phyloP scores from a whole-genome alignment of 2,113 vertebrate genomes.

The Sylvia atricapilla region DNA sequence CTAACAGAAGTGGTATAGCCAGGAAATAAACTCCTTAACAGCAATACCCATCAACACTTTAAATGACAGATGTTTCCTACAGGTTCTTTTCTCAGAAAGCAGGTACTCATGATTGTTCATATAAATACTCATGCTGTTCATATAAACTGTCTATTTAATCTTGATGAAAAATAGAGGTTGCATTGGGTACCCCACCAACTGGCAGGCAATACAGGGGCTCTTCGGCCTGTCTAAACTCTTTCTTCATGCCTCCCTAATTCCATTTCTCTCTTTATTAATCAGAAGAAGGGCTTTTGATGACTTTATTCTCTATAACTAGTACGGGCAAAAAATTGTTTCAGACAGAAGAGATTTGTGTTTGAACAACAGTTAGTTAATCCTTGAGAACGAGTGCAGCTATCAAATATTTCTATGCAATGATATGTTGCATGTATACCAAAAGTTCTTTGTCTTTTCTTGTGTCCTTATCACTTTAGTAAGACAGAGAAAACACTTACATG shows the following conservation, averaged over 20 bases:
- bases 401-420: neutral
- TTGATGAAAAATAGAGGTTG: neutral
- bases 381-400: neutral
- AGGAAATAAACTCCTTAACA: neutral
- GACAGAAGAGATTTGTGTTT: neutral
- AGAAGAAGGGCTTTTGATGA: neutral
- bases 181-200: neutral
- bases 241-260: neutral
- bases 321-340: neutral
- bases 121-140: too few relatives aligned
- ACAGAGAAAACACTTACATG: neutral
- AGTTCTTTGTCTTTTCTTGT: neutral
- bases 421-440: neutral
- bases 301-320: neutral
- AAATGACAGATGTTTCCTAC: neutral
- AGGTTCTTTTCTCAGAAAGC: neutral
- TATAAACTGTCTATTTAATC: neutral
- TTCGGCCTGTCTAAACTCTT: rapidly evolving
- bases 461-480: neutral
- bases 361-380: neutral
- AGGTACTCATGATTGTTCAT: too few relatives aligned
- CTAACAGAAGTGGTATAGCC: neutral
- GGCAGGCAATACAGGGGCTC: neutral
- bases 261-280: neutral
- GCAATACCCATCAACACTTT: neutral